Conservation (phyloP, 2,113 vertebrate species). For the Heliornis fulica region DNA sequence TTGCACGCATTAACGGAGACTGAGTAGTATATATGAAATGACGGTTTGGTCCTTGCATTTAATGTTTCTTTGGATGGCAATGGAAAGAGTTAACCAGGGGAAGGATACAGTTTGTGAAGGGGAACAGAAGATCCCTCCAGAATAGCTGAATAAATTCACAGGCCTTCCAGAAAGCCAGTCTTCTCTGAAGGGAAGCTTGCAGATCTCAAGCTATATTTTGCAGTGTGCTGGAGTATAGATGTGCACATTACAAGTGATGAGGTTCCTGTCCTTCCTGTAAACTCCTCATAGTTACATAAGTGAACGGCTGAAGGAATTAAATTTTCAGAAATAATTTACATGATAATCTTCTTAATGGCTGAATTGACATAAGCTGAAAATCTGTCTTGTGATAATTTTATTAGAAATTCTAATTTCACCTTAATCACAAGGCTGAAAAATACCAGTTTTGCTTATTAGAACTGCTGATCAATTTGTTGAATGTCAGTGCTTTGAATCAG, state of each 20-base stretch:
- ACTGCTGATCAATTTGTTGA: background rate
- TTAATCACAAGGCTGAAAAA: background rate
- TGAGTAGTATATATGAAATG: background rate
- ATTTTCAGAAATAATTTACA: background rate
- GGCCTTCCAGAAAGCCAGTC: background rate
- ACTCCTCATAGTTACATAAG: background rate
- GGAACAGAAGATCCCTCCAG: background rate
- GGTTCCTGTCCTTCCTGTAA: background rate
- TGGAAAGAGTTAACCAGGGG: background rate
- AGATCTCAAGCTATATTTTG: background rate
- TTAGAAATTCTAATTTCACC: background rate
- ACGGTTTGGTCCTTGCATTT: background rate
- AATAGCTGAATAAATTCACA: background rate
- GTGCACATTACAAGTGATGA: background rate
- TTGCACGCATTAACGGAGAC: background rate
- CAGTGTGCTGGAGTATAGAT: background rate
- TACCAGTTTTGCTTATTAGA: background rate
- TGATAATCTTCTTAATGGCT: background rate
- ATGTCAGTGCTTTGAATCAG: background rate
- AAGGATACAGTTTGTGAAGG: background rate
- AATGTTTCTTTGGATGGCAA: background rate
- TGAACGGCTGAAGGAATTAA: background rate
- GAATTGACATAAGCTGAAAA: background rate
- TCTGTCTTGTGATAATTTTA: background rate
- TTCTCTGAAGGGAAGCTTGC: background rate